These are phyloP conservation scores for Bombus superbus DNA, from an alignment of 1,140 invertebrate species.

Conservation along the genomic window DNA sequence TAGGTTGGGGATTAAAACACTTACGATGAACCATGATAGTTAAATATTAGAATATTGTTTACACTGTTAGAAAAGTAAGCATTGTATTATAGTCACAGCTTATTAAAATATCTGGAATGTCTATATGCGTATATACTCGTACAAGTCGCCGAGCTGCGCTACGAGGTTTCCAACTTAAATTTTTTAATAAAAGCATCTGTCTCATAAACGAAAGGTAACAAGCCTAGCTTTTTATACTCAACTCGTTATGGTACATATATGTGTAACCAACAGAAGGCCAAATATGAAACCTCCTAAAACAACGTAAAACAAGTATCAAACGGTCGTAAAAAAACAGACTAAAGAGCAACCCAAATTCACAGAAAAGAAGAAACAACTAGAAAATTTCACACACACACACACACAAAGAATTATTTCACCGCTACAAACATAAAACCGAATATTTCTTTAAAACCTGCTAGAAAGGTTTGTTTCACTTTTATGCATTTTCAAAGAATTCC, in stretches of 20 bases:
- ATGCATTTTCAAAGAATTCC: background rate
- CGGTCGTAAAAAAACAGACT: background rate
- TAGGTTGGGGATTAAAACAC: background rate
- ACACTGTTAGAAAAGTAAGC: background rate
- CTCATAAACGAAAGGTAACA: background rate
- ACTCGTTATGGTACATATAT: background rate
- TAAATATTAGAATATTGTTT: background rate
- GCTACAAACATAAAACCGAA: background rate
- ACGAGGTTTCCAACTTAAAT: background rate
- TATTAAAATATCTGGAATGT: background rate
- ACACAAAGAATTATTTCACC: background rate
- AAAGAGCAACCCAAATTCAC: background rate
- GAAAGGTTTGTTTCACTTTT: background rate
- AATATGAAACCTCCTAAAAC: background rate
- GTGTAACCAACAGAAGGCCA: background rate
- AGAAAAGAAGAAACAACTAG: background rate
- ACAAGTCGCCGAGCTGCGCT: background rate
- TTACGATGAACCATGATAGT: no score
- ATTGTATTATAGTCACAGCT: background rate
- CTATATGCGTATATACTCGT: no score
- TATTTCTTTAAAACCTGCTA: background rate
- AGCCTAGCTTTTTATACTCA: background rate
- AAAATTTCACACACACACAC: background rate
- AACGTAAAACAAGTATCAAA: background rate
- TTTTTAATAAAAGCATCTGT: slow-evolving; percentile 3